Evolutionary conservation across 2,797 vertebrate species (phyloP).

Genomic region (Malacoraja senta): DNA sequence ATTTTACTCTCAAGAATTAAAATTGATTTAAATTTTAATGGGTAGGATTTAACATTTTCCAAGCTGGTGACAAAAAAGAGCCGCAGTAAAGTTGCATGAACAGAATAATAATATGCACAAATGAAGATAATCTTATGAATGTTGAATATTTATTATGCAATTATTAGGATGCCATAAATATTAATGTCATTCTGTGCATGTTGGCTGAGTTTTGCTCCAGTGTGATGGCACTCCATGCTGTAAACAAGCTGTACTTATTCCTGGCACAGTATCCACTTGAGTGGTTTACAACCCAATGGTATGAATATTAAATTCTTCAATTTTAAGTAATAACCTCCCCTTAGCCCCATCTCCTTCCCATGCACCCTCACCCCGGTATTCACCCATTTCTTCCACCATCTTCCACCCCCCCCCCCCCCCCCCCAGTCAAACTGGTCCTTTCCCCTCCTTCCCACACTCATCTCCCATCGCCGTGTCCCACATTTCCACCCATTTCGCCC

Average conservation of each 20-base stretch:
- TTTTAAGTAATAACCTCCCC: too few species aligned
- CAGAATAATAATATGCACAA: neutral
- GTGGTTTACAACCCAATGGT: too few species aligned
- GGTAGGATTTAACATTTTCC: neutral
- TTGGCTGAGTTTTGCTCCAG: neutral
- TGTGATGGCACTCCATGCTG: neutral
- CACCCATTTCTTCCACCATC: too few species aligned
- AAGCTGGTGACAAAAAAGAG: neutral
- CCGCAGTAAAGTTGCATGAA: neutral
- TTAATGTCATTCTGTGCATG: neutral
- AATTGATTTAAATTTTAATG: neutral
- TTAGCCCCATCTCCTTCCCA: too few species aligned
- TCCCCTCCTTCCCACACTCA: too few species aligned
- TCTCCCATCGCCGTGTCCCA: too few species aligned
- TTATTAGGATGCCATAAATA: constrained; percentile 11
- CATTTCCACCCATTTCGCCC: too few species aligned
- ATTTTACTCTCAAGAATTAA: neutral
- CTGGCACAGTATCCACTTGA: neutral
- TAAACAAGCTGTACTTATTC: neutral
- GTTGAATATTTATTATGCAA: constrained; percentile 20
- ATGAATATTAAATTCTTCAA: too few species aligned
- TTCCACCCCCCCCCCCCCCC: too few species aligned
- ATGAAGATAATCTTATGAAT: constrained; percentile 24
- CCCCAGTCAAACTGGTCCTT: too few species aligned
- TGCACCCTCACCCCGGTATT: too few species aligned